A percentile compares a stretch with the other conserved stretches of the same genome.
These are phyloP conservation scores for Varanus salvator DNA, from an alignment of 2,113 vertebrate species.

Conservation along the genomic window DNA sequence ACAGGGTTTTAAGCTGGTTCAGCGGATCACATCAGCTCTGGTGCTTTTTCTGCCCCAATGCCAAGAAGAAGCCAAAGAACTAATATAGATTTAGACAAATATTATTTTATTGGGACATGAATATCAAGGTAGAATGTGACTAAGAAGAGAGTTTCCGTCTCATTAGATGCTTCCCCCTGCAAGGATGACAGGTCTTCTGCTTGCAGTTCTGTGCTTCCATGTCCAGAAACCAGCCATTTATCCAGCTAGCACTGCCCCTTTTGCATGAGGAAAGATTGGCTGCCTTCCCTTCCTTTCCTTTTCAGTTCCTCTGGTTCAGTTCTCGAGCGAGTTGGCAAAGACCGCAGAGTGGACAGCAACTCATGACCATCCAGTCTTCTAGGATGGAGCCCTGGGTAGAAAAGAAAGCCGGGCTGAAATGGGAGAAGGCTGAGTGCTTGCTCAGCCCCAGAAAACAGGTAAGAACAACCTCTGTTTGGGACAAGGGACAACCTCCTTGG, in stretches of 20 bases:
- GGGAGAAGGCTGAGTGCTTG: no score
- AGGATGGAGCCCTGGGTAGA: background rate
- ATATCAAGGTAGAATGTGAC: background rate
- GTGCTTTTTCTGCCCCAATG: background rate
- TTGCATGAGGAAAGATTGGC: background rate
- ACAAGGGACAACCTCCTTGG: background rate
- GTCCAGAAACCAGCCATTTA: background rate
- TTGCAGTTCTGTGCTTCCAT: background rate
- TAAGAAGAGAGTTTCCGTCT: background rate
- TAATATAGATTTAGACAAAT: background rate
- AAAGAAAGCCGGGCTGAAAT: background rate
- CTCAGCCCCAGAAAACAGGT: background rate
- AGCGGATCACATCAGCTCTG: background rate
- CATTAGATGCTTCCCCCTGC: background rate
- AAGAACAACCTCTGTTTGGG: background rate
- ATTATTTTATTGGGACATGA: slow-evolving; percentile 1
- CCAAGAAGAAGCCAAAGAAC: background rate
- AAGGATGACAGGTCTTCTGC: background rate
- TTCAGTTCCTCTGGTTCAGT: slow-evolving; percentile 3
- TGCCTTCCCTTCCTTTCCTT: background rate
- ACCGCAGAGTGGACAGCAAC: background rate
- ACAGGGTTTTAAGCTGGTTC: background rate
- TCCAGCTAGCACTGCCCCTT: no score
- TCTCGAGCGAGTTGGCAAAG: slow-evolving; percentile 3
- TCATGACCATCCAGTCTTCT: background rate